Evolutionary conservation across 2,797 vertebrate species (phyloP).

Genomic region (Sebastes hubbsi): DNA sequence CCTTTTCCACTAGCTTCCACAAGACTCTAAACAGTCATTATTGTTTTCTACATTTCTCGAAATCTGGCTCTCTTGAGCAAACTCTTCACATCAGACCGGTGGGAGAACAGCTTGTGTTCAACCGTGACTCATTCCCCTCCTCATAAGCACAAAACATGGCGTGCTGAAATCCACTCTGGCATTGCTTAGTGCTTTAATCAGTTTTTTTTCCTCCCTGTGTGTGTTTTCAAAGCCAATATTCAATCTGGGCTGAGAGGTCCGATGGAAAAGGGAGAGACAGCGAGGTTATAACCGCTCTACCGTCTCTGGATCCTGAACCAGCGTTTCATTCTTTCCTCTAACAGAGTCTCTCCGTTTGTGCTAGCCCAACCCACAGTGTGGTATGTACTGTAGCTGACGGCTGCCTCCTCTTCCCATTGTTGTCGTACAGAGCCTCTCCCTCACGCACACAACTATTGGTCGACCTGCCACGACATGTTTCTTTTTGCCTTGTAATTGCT

Average conservation of each 20-base stretch:
- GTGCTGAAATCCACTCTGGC: constrained; percentile 48
- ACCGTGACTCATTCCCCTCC: constrained; percentile 70
- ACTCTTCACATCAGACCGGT: constrained; percentile 37
- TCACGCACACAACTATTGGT: constrained; percentile 25
- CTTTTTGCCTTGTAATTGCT: constrained; percentile 42
- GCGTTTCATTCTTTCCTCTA: constrained; percentile 21
- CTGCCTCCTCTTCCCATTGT: constrained; percentile 42
- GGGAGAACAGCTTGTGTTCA: constrained; percentile 69
- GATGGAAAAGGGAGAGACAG: constrained; percentile 16
- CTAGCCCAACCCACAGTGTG: constrained; percentile 36
- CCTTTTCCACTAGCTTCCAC: background rate
- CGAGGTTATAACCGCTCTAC: constrained; percentile 20
- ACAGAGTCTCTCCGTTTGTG: constrained; percentile 24
- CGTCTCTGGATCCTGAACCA: constrained; percentile 22
- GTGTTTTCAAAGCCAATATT: constrained; percentile 39
- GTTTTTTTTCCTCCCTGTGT: background rate
- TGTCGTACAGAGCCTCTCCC: constrained; percentile 44
- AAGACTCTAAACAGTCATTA: constrained; percentile 9
- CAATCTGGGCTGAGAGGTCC: constrained; percentile 14
- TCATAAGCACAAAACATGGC: constrained; percentile 57
- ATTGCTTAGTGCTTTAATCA: constrained; percentile 36
- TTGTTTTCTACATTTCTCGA: constrained; percentile 25
- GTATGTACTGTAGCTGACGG: constrained; percentile 43
- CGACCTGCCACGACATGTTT: constrained; percentile 59
- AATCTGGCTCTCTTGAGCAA: constrained; percentile 19